A percentile compares a stretch with the other conserved stretches of the same genome.
Evolutionary conservation across 2,113 vertebrate species (phyloP).

Genomic region (Rhinoptilus africanus): DNA sequence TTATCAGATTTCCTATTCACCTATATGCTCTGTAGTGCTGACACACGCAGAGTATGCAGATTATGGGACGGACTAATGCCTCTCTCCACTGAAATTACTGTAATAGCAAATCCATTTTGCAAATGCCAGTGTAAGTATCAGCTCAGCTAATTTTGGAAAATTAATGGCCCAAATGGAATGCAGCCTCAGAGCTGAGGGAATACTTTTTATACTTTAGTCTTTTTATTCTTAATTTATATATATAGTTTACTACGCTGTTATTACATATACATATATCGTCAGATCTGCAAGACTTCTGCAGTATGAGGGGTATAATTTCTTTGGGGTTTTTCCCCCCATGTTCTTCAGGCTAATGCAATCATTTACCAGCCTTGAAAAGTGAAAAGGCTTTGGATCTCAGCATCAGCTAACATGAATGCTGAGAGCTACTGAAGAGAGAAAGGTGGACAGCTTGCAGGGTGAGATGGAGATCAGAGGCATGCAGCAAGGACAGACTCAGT

Average conservation of each 20-base stretch:
- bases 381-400: background rate
- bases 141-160: constrained; percentile 65
- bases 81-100: constrained; percentile 62
- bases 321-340: rapidly evolving
- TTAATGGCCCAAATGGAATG: constrained; percentile 67
- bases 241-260: background rate
- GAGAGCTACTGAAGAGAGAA: background rate
- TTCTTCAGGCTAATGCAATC: background rate
- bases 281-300: background rate
- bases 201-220: constrained; percentile 25
- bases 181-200: constrained; percentile 45
- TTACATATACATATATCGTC: background rate
- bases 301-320: background rate
- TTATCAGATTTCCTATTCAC: constrained; percentile 49
- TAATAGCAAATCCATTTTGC: constrained; percentile 66
- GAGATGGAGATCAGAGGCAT: background rate
- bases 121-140: constrained; percentile 63
- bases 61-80: constrained; percentile 57
- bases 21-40: background rate
- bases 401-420: background rate
- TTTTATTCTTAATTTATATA: constrained; percentile 41
- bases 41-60: constrained; percentile 3
- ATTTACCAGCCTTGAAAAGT: background rate
- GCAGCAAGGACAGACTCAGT: background rate
- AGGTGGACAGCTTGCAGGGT: background rate